Percentiles rank a stretch among this genome's conserved stretches.
Evolutionary conservation across 2,888 invertebrate species (phyloP).

Genomic region (Megamerina dolium): DNA sequence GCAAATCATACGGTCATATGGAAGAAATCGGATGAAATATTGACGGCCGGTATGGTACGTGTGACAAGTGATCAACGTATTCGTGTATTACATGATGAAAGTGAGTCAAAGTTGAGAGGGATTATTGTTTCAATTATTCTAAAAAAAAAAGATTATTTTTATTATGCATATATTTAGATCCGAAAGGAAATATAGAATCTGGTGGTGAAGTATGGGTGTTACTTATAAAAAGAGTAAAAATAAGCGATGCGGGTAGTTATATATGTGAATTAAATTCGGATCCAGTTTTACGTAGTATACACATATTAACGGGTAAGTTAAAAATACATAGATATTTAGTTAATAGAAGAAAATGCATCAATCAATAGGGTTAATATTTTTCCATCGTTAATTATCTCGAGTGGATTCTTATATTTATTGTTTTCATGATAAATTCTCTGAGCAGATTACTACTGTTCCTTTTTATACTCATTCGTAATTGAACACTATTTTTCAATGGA

Average conservation of each 20-base stretch:
- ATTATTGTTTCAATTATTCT: neutral
- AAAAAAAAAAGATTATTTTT: too few species aligned
- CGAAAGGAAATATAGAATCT: constrained; percentile 35
- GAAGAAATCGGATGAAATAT: constrained; percentile 65
- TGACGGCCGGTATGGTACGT: constrained; percentile 70
- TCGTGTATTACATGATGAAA: constrained; percentile 68
- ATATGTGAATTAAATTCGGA: constrained; percentile 78
- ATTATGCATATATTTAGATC: too few species aligned
- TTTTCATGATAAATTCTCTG: too few species aligned
- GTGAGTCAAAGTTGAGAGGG: constrained; percentile 50
- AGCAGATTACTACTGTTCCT: too few species aligned
- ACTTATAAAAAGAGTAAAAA: constrained; percentile 64
- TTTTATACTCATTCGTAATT: too few species aligned
- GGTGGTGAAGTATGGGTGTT: constrained; percentile 83
- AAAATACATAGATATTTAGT: too few species aligned
- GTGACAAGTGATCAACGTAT: constrained; percentile 71
- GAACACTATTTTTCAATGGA: too few species aligned
- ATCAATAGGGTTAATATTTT: too few species aligned
- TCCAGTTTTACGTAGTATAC: constrained; percentile 71
- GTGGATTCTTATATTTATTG: too few species aligned
- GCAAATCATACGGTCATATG: constrained; percentile 66
- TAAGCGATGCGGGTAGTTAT: constrained; percentile 71
- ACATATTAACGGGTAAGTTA: constrained; percentile 66
- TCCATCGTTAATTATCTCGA: too few species aligned
- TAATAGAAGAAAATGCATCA: neutral